Evolutionary conservation across 2,113 vertebrate species (phyloP).

Genomic region (Seriola rivoliana): DNA sequence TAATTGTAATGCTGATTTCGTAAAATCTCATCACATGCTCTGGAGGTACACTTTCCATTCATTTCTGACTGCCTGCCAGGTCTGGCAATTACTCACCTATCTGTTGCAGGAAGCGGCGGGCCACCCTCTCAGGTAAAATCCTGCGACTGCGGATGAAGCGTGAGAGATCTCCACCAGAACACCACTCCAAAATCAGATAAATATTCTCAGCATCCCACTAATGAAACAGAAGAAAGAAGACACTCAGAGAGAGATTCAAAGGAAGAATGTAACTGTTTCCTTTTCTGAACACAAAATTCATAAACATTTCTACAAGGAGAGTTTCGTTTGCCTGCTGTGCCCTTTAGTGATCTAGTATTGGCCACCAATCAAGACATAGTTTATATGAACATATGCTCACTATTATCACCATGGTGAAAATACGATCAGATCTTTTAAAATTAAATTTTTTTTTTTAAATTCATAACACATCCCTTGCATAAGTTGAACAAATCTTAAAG

Average conservation of each 20-base stretch:
- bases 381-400: neutral
- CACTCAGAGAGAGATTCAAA: neutral
- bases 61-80: too few species aligned
- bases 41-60: neutral
- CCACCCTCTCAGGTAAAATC: conserved; percentile 91
- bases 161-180: conserved; percentile 94
- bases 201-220: conserved; percentile 97
- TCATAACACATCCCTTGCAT: neutral
- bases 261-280: neutral
- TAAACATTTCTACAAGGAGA: neutral
- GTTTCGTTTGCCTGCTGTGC: neutral
- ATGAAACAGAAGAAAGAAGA: neutral
- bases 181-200: conserved; percentile 98
- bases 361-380: neutral
- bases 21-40: too few species aligned
- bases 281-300: neutral
- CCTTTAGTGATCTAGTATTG: neutral
- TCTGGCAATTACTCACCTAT: conserved; percentile 84
- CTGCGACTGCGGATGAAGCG: conserved; percentile 92
- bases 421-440: neutral
- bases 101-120: conserved; percentile 93
- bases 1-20: too few species aligned
- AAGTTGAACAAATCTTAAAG: neutral
- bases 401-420: neutral
- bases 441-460: too few species aligned